Conservation (phyloP, 2,888 invertebrate genomes). For the Molorchus minor region DNA sequence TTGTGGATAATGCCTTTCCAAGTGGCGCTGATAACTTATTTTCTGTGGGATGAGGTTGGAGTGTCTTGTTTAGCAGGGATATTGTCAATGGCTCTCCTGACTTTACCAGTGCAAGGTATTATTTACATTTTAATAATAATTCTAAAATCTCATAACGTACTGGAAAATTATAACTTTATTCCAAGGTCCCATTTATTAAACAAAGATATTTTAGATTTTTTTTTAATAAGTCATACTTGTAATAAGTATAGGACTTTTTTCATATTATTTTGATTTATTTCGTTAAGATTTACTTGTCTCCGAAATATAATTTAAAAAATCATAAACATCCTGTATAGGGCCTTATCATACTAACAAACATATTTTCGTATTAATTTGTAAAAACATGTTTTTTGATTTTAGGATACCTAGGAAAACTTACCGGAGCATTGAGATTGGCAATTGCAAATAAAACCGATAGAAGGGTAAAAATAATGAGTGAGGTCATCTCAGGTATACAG, state of each 20-base stretch:
- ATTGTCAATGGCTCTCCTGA: slow-evolving; percentile 64
- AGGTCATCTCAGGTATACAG: slow-evolving; percentile 76
- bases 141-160: neutral
- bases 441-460: slow-evolving; percentile 68
- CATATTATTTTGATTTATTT: too few species aligned
- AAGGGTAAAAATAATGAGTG: slow-evolving; percentile 75
- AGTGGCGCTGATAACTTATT: slow-evolving; percentile 68
- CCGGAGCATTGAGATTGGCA: slow-evolving; percentile 60
- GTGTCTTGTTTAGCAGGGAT: slow-evolving; percentile 70
- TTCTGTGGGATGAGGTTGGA: slow-evolving; percentile 67
- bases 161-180: neutral
- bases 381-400: slow-evolving; percentile 24
- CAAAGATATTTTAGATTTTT: too few species aligned
- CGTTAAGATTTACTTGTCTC: too few species aligned
- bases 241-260: too few species aligned
- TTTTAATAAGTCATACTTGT: too few species aligned
- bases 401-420: slow-evolving; percentile 54
- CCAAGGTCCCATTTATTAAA: too few species aligned
- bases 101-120: slow-evolving; percentile 65
- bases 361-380: too few species aligned
- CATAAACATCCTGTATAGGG: too few species aligned
- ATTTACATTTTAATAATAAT: too few species aligned
- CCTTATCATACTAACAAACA: too few species aligned
- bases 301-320: too few species aligned
- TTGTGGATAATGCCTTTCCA: slow-evolving; percentile 84